phyloP scores from a whole-genome alignment of 2,888 invertebrate genomes.

The Aphidius colemani region DNA sequence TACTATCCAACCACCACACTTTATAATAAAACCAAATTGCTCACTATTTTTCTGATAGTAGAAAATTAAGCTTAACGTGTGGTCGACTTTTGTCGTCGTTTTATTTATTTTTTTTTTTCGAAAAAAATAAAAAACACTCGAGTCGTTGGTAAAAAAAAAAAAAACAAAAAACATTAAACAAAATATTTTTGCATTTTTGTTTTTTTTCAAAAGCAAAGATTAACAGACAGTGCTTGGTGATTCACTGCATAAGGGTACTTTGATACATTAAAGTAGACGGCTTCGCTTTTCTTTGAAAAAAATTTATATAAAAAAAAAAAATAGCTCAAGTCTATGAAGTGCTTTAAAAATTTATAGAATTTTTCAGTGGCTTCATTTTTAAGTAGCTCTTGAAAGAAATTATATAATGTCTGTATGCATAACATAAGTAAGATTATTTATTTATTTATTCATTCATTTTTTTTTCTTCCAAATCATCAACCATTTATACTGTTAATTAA shows the following conservation, averaged over 20 bases:
- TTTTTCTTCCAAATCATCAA: too few relatives aligned
- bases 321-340: slow-evolving; percentile 40
- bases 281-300: slow-evolving; percentile 2
- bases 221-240: too few relatives aligned
- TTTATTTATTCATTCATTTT: too few relatives aligned
- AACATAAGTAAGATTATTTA: too few relatives aligned
- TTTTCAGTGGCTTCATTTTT: slow-evolving; percentile 42
- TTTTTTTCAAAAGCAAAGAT: too few relatives aligned
- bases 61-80: slow-evolving; percentile 29
- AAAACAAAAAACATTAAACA: slow-evolving; percentile 3
- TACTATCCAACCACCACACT: slow-evolving; percentile 16
- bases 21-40: slow-evolving; percentile 39
- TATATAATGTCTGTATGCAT: too few relatives aligned
- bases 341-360: slow-evolving; percentile 52
- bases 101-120: neutral
- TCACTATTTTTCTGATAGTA: slow-evolving; percentile 29
- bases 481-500: too few relatives aligned
- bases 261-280: slow-evolving; percentile 8
- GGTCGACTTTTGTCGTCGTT: slow-evolving; percentile 15
- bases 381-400: too few relatives aligned
- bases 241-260: neutral
- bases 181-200: neutral
- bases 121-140: neutral
- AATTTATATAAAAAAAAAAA: slow-evolving; percentile 15
- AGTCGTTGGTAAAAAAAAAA: slow-evolving; percentile 9